Base-by-base conservation (phyloP, 2,888 invertebrate genomes). In the Podotricha telesiphe region DNA sequence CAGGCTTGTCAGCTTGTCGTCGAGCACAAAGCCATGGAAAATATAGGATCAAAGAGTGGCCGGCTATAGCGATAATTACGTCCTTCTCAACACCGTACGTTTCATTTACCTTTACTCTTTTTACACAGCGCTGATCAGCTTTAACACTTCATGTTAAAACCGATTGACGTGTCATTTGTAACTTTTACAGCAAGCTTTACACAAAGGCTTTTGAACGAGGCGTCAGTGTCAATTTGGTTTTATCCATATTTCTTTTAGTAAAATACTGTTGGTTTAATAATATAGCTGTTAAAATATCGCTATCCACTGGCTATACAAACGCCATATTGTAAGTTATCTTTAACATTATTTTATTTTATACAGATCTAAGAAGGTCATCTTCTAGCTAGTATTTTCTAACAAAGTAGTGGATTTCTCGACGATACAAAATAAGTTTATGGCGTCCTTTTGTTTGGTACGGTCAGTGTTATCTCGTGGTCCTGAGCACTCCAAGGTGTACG, bases 1-100 rank as follows among this genome's bases (percentile, higher is more conserved):
- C 85, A 85, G 88, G 91, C 90, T 88, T 92, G 92, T 92, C 92
- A 92, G 85, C 84, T 86, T 84, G 88, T 82, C 87, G 88, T 85
- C 87, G 88, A 75, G 79, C 85, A 90, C 91, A 93, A 92, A 92
- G 92, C 92, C 88, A 89, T 86, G 89, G 88, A 89, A 91, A 91
- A 90, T 89, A 86, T 87, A 89, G 91, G 91, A 92, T 91, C 91
- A 91, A 91, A 91, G 90, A 87, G 86, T 87, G 85, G 84, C 85
- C 82, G 80, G 79, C 80, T 79, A 81, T 72, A 68, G 74, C 81
- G 82, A 86, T 82, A 83, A 82, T 81, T 82, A 84, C 82, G 80
- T 73, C 73, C 76, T 72, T 71, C 62, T 48, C 76, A 74, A 70
- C 55, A 59, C 20, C 65, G 65, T 48, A 48, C 61, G 61, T 69